Base-by-base conservation (phyloP, 2,888 invertebrate species). In the Spodoptera picta region DNA sequence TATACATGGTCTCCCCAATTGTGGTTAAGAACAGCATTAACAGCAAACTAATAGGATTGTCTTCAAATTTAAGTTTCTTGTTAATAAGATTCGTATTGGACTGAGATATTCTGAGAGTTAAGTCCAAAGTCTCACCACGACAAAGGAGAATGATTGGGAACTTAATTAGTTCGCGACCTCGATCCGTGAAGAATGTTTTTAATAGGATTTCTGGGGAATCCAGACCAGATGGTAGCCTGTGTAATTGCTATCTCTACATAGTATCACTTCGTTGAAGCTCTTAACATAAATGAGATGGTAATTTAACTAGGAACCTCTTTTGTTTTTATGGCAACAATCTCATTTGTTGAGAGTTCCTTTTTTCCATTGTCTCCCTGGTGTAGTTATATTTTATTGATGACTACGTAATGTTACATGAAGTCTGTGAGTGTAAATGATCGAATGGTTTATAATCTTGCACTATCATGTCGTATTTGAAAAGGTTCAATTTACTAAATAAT, bases 151-250 rank as follows among this genome's bases (percentile, higher is more conserved):
- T 57, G 68, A 69, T 72, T 69, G 66, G 47, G 66, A 72, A 54
- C 73, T 72, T 69, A 69, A 72, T 69, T 72, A 72, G 66, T 65
- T 72, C 50, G 44, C 45, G 66, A 50, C 68, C 73, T 65, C 73
- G 73, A 72, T 68, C 43, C 57, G 23, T 65, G 57, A 68, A 55
- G 73, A 68, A 72, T 68, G 73, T 68, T 65, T 57, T 72, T 72
- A 72, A 68, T 71, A 65, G 56, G 72, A 68, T 72, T 68, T 65
- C 53, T 45, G 53, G 48, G 9, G 65, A 72, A 72, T 68, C 65
- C 57, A 36, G 10, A 56, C 23, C 27, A 68, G 45, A 50, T 23
- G 49, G 27, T 41, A 56, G 42, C 43, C 46, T 65, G 36, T 53
- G 48, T 68, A 52, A 71, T 64, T 53, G 27, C 48, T 27, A 52